Evolutionary conservation across 37 sponge, comb jelly and placozoan species (phyloP), one percentile per base, ranked within the genome.

Genomic region (Beroe ovata): DNA sequence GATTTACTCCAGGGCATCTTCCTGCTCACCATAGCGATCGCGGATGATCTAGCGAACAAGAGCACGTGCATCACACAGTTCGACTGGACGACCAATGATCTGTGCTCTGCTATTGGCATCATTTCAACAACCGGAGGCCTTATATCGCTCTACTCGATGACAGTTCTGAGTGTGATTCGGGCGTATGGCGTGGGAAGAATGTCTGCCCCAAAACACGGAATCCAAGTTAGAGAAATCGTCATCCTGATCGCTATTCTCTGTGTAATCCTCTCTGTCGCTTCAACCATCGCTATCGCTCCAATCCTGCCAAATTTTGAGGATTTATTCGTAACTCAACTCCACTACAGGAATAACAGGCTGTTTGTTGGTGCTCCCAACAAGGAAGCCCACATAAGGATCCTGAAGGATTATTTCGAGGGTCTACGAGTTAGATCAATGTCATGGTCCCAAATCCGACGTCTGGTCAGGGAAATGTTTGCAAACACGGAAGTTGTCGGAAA

Each of bases 1-100:
- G 71, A 69, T 38, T 29, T 69, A 11, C 38, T 69, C 21, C 71
- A 69, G 71, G 71, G 71, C 8, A 16, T 69, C 1, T 69, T 69
- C 20, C 71, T 69, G 8, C 38, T 69, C 6, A 25, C 20, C 1
- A 14, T 69, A 36, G 36, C 71, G 8, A 36, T 69, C 4, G 36
- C 26, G 3, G 71, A 69, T 8, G 20, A 32, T 4, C 3, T 29
- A 8, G 18, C 11, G 4, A 69, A 69, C 71, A 69, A 69, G 38
- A 69, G 71, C 36, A 69, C 71, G 3, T 69, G 71, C 25, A 25
- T 36, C 19, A 36, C 71, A 16, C 71, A 69, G 71, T 69, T 37
- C 20, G 71, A 36, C 11, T 69, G 71, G 71, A 32, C 38, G 8
- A 69, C 71, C 4, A 69, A 36, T 6, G 18, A 16, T 32, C 71